phyloP scores from a whole-genome alignment of 2,888 invertebrate genomes.

The Clepsis dumicolana region DNA sequence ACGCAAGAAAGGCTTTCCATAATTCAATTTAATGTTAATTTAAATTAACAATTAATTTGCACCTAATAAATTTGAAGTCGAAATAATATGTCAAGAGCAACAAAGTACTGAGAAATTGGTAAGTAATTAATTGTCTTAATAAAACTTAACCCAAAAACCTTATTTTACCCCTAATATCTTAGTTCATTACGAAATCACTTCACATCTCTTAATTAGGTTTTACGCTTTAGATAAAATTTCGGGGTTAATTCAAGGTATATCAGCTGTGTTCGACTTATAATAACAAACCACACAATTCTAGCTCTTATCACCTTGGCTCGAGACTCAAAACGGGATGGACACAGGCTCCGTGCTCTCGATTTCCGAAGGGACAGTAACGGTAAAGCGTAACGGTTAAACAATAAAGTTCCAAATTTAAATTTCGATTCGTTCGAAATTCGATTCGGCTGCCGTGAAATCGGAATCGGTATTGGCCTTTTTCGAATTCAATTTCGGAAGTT shows the following conservation, averaged over 20 bases:
- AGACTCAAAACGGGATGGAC: background rate
- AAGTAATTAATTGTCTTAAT: no score
- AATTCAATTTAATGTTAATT: no score
- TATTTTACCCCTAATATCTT: constrained; percentile 1
- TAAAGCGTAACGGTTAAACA: constrained; percentile 74
- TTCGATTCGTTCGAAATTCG: constrained; percentile 43
- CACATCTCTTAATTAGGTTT: constrained; percentile 38
- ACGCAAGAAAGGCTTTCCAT: no score
- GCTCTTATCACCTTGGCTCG: constrained; percentile 29
- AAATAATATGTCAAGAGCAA: background rate
- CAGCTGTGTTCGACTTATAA: constrained; percentile 35
- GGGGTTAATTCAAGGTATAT: constrained; percentile 43
- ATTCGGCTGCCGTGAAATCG: constrained; percentile 16
- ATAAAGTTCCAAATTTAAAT: constrained; percentile 55
- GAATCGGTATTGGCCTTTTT: constrained; percentile 24
- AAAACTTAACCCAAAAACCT: background rate
- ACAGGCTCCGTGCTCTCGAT: constrained; percentile 59
- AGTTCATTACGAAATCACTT: constrained; percentile 30
- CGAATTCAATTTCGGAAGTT: constrained; percentile 60
- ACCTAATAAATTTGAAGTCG: background rate
- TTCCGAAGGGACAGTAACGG: constrained; percentile 79
- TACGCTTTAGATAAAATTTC: constrained; percentile 34
- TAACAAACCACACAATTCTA: constrained; percentile 1
- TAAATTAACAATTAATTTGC: background rate
- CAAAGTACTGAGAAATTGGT: background rate